Percentiles rank a stretch among this genome's conserved stretches.
phyloP scores from a whole-genome alignment of 2,888 invertebrate species.

The Anthophora plumipes region DNA sequence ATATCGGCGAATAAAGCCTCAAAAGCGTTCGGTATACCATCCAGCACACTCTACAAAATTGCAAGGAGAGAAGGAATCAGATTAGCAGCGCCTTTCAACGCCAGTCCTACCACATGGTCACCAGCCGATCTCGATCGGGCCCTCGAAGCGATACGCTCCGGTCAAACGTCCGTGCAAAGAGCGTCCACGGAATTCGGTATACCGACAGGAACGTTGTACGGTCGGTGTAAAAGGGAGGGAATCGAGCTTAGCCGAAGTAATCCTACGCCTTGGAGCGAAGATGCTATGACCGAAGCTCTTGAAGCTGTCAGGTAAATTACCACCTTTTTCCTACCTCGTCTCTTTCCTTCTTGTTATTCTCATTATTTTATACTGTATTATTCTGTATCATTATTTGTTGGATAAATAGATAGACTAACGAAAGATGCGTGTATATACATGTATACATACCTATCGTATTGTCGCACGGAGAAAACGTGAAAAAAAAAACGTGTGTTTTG shows the following conservation, averaged over 20 bases:
- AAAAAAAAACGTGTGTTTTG: background rate
- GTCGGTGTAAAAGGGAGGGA: constrained; percentile 95
- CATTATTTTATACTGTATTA: background rate
- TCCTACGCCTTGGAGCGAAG: constrained; percentile 97
- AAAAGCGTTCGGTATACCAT: constrained; percentile 95
- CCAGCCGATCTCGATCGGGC: constrained; percentile 93
- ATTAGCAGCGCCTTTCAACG: constrained; percentile 95
- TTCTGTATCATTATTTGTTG: no score
- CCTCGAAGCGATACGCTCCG: constrained; percentile 92
- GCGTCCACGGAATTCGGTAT: constrained; percentile 95
- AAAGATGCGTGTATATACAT: background rate
- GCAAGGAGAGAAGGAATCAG: constrained; percentile 95
- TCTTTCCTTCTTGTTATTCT: no score
- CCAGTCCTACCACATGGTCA: constrained; percentile 95
- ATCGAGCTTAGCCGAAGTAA: constrained; percentile 95
- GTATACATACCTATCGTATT: background rate
- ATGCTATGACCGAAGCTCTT: constrained; percentile 95
- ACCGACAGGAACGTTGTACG: constrained; percentile 95
- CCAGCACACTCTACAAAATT: constrained; percentile 96
- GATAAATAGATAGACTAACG: no score
- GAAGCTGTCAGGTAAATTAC: constrained; percentile 91
- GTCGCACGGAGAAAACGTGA: background rate
- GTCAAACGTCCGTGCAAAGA: constrained; percentile 93
- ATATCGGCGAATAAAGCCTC: constrained; percentile 96
- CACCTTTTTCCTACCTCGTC: background rate